A percentile compares a stretch with the other conserved stretches of the same genome.
Evolutionary conservation across 1,140 invertebrate species (phyloP).

Genomic region (Formica exsecta): DNA sequence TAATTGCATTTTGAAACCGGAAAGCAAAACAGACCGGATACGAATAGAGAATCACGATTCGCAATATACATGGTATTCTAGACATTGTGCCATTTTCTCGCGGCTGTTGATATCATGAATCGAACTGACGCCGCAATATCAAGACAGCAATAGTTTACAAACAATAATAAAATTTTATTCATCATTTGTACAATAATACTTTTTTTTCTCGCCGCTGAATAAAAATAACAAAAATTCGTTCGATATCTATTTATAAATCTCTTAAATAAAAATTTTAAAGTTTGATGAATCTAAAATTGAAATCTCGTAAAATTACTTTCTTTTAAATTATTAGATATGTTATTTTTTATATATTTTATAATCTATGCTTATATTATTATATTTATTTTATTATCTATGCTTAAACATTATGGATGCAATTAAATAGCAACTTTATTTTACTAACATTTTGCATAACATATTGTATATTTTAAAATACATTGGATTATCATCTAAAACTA

Average conservation of each 20-base stretch:
- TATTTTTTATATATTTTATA: not conserved
- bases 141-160: not conserved
- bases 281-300: not conserved
- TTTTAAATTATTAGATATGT: not conserved
- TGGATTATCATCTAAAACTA: not conserved
- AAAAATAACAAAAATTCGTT: constrained; percentile 19
- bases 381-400: not conserved
- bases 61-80: constrained; percentile 5
- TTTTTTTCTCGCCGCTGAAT: not conserved
- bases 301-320: not conserved
- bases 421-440: constrained; percentile 3
- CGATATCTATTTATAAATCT: not conserved
- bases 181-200: not conserved
- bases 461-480: not conserved
- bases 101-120: not conserved
- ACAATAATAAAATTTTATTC: not conserved
- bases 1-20: constrained; percentile 40
- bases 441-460: not conserved
- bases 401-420: not conserved
- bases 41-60: not conserved
- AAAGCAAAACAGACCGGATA: constrained; percentile 14
- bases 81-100: constrained; percentile 19
- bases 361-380: too few species aligned
- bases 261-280: not conserved
- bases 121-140: not conserved